These are phyloP conservation scores for Trematomus loennbergii DNA, from an alignment of 2,113 vertebrate species.

Conservation along the genomic window DNA sequence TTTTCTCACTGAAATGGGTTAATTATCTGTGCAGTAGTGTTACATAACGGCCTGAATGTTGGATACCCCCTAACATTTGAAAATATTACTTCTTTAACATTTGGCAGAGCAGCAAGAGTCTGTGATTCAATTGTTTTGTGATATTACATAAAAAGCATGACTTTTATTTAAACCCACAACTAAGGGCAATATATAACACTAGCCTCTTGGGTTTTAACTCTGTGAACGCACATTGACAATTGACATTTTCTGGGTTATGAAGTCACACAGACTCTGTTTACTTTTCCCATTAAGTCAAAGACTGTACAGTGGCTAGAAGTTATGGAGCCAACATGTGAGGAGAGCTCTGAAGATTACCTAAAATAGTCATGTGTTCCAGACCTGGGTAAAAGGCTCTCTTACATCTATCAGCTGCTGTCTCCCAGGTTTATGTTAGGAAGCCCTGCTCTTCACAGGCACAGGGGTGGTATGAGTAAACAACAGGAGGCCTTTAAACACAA, in stretches of 20 bases:
- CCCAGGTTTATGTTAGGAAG: conserved; percentile 74
- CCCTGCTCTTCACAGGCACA: conserved; percentile 45
- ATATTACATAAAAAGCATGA: neutral
- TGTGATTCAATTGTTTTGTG: neutral
- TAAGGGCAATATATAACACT: neutral
- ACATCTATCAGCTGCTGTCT: conserved; percentile 74
- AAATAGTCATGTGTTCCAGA: conserved; percentile 83
- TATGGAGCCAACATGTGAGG: conserved; percentile 42
- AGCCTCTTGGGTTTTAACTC: conserved; percentile 3
- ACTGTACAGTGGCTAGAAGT: conserved; percentile 26
- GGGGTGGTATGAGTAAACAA: conserved; percentile 44
- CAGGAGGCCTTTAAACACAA: conserved; percentile 39
- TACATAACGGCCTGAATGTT: neutral
- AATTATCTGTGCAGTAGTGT: neutral
- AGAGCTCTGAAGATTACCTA: conserved; percentile 75
- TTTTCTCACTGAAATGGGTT: conserved; percentile 2
- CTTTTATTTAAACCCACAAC: neutral
- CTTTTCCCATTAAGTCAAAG: conserved; percentile 35
- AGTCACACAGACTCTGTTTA: conserved; percentile 24
- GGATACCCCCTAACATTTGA: conserved; percentile 19
- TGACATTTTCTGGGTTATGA: conserved; percentile 18
- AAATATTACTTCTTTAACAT: conserved; percentile 6
- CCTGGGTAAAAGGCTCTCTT: conserved; percentile 33
- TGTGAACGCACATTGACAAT: conserved; percentile 27
- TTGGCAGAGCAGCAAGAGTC: neutral